A percentile compares a stretch with the other conserved stretches of the same genome.
These are phyloP conservation scores for Cottus gobio DNA, from an alignment of 2,113 vertebrate species.

Conservation along the genomic window DNA sequence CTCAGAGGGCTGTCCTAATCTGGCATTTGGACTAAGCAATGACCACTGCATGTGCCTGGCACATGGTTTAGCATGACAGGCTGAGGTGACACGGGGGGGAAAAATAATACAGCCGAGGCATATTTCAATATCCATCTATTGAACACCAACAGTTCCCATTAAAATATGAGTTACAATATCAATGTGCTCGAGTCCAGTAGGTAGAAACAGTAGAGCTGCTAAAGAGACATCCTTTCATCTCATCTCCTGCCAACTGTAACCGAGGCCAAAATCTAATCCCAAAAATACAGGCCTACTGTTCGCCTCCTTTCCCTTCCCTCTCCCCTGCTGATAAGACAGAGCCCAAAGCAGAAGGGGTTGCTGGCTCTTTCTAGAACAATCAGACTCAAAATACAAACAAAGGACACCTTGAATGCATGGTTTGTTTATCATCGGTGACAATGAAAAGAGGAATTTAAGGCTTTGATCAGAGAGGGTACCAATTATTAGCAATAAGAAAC, in stretches of 20 bases:
- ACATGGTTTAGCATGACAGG: slow-evolving; percentile 38
- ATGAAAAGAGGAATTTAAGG: slow-evolving; percentile 19
- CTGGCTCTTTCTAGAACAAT: slow-evolving; percentile 11
- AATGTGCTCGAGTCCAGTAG: not conserved
- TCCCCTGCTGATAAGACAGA: slow-evolving; percentile 32
- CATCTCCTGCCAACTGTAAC: slow-evolving; percentile 48
- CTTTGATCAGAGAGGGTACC: slow-evolving; percentile 3
- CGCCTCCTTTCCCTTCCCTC: slow-evolving; percentile 7
- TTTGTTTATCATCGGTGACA: slow-evolving; percentile 37
- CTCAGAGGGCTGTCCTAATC: slow-evolving; percentile 56
- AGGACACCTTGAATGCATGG: slow-evolving; percentile 30
- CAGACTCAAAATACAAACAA: slow-evolving; percentile 26
- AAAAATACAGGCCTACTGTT: slow-evolving; percentile 48
- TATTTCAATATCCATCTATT: not conserved
- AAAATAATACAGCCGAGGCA: not conserved
- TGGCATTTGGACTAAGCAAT: slow-evolving; percentile 48
- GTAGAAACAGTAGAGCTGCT: slow-evolving; percentile 29
- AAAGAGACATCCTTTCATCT: slow-evolving; percentile 39
- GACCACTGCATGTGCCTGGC: slow-evolving; percentile 48
- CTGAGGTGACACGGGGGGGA: slow-evolving; percentile 16
- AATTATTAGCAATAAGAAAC: slow-evolving; percentile 36
- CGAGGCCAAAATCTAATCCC: slow-evolving; percentile 49
- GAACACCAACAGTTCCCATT: not conserved
- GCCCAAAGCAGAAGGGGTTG: slow-evolving; percentile 22
- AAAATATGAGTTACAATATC: not conserved